phyloP scores from a whole-genome alignment of 2,113 vertebrate genomes.

The Nesoenas mayeri region DNA sequence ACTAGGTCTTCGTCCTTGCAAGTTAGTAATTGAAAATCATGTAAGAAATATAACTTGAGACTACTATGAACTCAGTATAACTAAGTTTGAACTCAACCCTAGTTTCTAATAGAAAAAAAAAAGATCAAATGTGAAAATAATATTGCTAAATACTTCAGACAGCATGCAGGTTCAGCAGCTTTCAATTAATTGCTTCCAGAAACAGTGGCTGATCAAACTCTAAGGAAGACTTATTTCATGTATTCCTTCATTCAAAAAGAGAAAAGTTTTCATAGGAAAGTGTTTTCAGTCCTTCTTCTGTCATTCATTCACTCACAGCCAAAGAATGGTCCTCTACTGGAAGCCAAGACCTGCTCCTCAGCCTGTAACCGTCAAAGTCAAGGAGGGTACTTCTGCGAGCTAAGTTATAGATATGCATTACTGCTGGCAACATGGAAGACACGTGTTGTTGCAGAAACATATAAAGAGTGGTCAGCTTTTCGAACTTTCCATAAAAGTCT shows the following conservation, averaged over 20 bases:
- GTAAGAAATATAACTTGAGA: background rate
- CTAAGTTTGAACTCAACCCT: background rate
- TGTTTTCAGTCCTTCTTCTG: background rate
- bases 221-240: background rate
- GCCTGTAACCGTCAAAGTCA: background rate
- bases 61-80: background rate
- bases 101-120: background rate
- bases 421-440: background rate
- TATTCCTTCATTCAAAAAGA: background rate
- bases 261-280: background rate
- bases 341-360: background rate
- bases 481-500: background rate
- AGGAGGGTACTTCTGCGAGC: background rate
- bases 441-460: background rate
- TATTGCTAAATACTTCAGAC: slow-evolving; percentile 14
- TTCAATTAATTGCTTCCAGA: background rate
- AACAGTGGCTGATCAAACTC: background rate
- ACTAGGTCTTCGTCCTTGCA: background rate
- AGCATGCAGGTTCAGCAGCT: background rate
- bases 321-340: background rate
- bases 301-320: background rate
- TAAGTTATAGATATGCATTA: background rate
- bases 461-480: background rate
- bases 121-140: background rate
- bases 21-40: background rate